Conservation (phyloP, 2,888 invertebrate species). For the Trichopoda pennipes region DNA sequence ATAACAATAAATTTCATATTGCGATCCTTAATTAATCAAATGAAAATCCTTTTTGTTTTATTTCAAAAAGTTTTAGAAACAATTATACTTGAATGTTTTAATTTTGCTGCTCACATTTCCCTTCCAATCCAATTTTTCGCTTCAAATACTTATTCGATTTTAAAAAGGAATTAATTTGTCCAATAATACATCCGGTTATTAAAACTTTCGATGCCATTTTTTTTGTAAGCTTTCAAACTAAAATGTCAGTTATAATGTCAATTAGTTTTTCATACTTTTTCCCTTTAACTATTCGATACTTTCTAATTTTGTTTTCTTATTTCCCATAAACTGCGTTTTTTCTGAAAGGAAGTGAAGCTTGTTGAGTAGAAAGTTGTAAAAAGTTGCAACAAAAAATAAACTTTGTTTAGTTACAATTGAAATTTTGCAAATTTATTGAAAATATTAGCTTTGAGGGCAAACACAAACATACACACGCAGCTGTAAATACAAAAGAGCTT, state of each 20-base stretch:
- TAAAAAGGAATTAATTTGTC: constrained; percentile 3
- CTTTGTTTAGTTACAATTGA: background rate
- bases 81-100: too few species aligned
- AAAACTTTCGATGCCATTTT: constrained; percentile 44
- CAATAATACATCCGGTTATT: constrained; percentile 14
- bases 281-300: background rate
- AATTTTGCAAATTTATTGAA: too few species aligned
- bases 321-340: background rate
- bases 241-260: constrained; percentile 55
- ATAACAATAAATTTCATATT: too few species aligned
- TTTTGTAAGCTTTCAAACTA: constrained; percentile 2
- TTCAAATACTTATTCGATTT: background rate
- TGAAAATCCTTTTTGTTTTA: too few species aligned
- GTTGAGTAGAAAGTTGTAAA: background rate
- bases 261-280: constrained; percentile 32
- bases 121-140: constrained; percentile 2
- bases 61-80: too few species aligned
- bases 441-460: too few species aligned
- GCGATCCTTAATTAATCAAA: too few species aligned
- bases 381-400: background rate
- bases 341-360: constrained; percentile 2
- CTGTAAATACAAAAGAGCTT: too few species aligned
- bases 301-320: background rate
- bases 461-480: too few species aligned
- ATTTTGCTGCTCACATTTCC: background rate